Base-by-base conservation (phyloP, 2,888 invertebrate species). In the Torymus aiolomorphi region DNA sequence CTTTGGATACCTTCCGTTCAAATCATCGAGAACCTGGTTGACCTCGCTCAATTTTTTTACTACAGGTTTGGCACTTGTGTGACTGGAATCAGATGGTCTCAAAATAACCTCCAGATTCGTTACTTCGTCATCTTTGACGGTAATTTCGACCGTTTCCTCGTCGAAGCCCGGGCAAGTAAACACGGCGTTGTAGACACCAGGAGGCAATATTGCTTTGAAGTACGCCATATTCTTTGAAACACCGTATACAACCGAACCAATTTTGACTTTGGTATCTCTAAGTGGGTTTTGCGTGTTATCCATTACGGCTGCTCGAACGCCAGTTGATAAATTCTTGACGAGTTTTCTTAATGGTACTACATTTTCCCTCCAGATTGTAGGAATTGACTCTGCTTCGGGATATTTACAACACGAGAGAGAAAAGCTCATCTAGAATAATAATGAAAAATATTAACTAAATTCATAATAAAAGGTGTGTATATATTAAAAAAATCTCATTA, bases 361-460 rank as follows among this genome's bases (percentile, higher is more conserved):
- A 83, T 88, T 90, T 49, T 89, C 86, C 54, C 88, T 86, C 91
- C 91, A 91, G 18, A 91, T 85, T 20, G 82, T 82, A 14, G 89
- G 87, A 63, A 91, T 86, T 12, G 84, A 83, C n/a, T 85, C 84
- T n/a, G 89, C 92, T 0, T 89, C 86, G 0, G 97, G 97, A 93
- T 96, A 96, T 84, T 95, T 95, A 87, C 97, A 97, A 86, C 97
- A 97, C 75, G 94, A 94, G 42, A 97, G 80, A n/a, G 88, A 88
- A 18, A 90, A 80, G 24, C 86, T 86, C 75, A 90, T 84, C 89
- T 89, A 61, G 84, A 75, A 80, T 4, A 66, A 54, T 49, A 54
- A 72, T 69, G 4, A 62, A 61, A 54, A 59, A 5, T 42, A 8
- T 42, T 69, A 57, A 52, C 70, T 91, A 0, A 42, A 42, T 42